Conservation (phyloP, 2,113 vertebrate species). For the Dicentrarchus labrax region DNA sequence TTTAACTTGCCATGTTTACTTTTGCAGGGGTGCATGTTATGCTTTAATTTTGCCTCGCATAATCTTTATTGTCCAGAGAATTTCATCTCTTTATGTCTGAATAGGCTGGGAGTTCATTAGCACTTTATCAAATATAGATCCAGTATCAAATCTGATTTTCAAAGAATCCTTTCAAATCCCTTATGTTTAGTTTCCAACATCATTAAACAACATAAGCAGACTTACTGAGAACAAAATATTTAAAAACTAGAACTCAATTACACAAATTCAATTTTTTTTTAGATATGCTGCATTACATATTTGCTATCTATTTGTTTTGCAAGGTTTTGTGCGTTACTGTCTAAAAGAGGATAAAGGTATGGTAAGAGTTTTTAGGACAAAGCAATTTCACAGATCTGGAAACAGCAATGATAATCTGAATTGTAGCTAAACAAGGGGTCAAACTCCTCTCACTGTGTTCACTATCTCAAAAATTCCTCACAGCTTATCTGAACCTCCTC, state of each 20-base stretch:
- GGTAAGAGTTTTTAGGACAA: neutral
- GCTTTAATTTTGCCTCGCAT: neutral
- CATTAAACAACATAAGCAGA: neutral
- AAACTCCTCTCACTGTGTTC: constrained; percentile 21
- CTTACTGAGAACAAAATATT: neutral
- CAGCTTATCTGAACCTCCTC: neutral
- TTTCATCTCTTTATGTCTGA: neutral
- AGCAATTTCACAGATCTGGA: neutral
- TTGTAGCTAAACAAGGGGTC: neutral
- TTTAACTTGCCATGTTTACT: neutral
- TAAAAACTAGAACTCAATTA: neutral
- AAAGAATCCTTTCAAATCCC: constrained; percentile 13
- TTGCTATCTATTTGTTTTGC: neutral
- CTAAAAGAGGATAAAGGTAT: neutral
- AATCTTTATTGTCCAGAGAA: neutral
- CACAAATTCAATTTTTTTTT: neutral
- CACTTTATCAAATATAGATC: neutral
- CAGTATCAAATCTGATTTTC: constrained; percentile 1
- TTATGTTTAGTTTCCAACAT: neutral
- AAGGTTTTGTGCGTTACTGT: neutral
- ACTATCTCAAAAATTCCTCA: constrained; percentile 1
- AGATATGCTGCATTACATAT: neutral
- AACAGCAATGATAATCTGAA: neutral
- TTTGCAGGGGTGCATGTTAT: neutral
- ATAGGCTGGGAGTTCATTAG: neutral